These are phyloP conservation scores for Beaufortia kweichowensis DNA, from an alignment of 2,113 vertebrate genomes.

Conservation along the genomic window DNA sequence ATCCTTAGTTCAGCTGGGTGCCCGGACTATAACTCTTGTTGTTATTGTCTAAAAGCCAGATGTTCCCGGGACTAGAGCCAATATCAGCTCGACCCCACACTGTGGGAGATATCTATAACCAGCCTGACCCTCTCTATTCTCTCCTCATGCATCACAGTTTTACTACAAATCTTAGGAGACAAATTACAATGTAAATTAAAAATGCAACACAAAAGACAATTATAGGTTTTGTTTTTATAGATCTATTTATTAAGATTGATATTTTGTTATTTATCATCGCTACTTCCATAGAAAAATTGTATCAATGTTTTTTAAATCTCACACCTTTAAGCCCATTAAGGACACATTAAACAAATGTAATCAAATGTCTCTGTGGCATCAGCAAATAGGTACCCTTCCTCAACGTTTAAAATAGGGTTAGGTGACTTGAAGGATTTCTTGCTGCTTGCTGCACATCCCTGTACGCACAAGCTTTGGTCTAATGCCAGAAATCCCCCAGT, in stretches of 20 bases:
- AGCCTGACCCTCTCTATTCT: neutral
- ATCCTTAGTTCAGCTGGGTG: constrained; percentile 18
- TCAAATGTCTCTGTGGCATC: constrained; percentile 6
- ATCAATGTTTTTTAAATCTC: too few relatives aligned
- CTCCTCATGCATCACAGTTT: neutral
- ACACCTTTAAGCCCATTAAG: too few relatives aligned
- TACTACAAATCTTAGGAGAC: neutral
- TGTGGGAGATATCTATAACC: constrained; percentile 13
- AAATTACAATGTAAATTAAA: neutral
- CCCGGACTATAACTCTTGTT: constrained; percentile 19
- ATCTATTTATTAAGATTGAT: too few relatives aligned
- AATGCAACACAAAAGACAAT: too few relatives aligned
- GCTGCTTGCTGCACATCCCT: constrained; percentile 22
- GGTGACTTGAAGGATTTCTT: constrained; percentile 38
- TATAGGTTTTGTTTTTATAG: too few relatives aligned
- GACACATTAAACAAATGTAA: neutral
- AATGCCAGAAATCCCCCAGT: constrained; percentile 35
- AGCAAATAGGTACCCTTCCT: neutral
- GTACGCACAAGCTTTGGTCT: constrained; percentile 13
- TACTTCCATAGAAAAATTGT: too few relatives aligned
- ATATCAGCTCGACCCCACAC: constrained; percentile 35
- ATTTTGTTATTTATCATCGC: too few relatives aligned
- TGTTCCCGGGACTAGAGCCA: constrained; percentile 67
- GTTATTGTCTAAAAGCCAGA: constrained; percentile 40
- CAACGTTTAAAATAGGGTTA: constrained; percentile 15